Conservation (phyloP, 2,113 vertebrate species). For the Rhinoptilus africanus region DNA sequence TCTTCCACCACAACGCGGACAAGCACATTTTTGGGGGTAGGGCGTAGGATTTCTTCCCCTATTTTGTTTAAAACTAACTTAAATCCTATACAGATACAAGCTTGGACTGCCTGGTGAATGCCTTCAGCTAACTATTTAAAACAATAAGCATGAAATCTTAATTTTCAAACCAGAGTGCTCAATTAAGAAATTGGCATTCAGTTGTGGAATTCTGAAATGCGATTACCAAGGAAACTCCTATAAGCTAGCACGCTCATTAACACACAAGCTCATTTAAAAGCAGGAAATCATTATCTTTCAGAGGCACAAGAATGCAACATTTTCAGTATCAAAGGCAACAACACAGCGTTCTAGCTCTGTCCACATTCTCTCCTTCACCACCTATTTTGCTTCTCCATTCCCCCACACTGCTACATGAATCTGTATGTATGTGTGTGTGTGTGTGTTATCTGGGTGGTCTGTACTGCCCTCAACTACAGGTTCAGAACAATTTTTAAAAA, state of each 20-base stretch:
- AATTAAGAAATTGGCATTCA: slow-evolving; percentile 48
- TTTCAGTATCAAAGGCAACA: slow-evolving; percentile 35
- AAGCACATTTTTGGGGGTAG: not conserved
- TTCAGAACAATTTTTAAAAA: not conserved
- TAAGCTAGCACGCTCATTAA: slow-evolving; percentile 33
- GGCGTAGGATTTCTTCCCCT: not conserved
- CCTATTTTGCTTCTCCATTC: not conserved
- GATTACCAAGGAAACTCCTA: slow-evolving; percentile 31
- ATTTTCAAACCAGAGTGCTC: slow-evolving; percentile 21
- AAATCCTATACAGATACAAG: not conserved
- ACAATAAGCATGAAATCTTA: slow-evolving; percentile 34
- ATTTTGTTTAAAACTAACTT: slow-evolving; percentile 4
- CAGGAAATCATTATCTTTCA: slow-evolving; percentile 22
- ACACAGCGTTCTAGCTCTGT: not conserved
- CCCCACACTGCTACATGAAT: not conserved
- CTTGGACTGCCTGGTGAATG: not conserved
- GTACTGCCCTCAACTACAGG: not conserved
- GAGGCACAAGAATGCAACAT: not conserved
- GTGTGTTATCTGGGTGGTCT: not conserved
- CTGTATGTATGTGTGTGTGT: not conserved
- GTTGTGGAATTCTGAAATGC: slow-evolving; percentile 7
- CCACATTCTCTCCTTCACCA: not conserved
- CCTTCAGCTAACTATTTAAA: slow-evolving; percentile 53
- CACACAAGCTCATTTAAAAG: slow-evolving; percentile 16
- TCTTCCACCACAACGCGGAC: not conserved